These are phyloP conservation scores for Oreochromis aureus DNA, from an alignment of 2,113 vertebrate genomes.

Conservation along the genomic window DNA sequence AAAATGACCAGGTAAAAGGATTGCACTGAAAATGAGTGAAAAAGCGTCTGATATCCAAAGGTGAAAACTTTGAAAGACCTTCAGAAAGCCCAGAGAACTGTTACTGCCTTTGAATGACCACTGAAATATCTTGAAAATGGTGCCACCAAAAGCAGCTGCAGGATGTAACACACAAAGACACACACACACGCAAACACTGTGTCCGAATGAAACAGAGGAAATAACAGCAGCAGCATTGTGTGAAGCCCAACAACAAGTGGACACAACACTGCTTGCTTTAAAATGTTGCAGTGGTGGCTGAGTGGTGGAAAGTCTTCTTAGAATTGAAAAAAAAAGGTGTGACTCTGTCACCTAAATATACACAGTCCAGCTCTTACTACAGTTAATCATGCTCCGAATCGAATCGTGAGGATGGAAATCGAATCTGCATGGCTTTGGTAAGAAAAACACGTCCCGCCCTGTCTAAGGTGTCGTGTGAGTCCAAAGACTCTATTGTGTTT, in stretches of 20 bases:
- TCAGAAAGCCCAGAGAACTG: background rate
- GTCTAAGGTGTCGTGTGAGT: conserved; percentile 9
- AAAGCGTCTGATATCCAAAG: background rate
- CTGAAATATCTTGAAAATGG: background rate
- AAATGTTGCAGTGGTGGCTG: background rate
- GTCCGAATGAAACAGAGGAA: background rate
- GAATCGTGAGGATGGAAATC: background rate
- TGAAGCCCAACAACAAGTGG: background rate
- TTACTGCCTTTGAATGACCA: background rate
- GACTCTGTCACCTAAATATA: background rate
- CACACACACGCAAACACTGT: background rate
- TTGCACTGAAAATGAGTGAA: background rate
- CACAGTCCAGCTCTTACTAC: background rate
- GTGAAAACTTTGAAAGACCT: background rate
- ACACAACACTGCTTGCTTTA: background rate
- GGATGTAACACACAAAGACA: background rate
- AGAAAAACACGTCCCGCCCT: conserved; percentile 20
- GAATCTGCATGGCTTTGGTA: background rate
- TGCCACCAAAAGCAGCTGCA: background rate
- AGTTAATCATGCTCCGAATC: background rate
- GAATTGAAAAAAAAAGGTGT: background rate
- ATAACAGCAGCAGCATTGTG: background rate
- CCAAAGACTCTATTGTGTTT: conserved; percentile 45
- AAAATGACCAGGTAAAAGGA: background rate
- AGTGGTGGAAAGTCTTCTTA: background rate